A percentile compares a stretch with the other conserved stretches of the same genome.
phyloP scores from a whole-genome alignment of 2,797 vertebrate genomes.

The Hippoglossus hippoglossus region DNA sequence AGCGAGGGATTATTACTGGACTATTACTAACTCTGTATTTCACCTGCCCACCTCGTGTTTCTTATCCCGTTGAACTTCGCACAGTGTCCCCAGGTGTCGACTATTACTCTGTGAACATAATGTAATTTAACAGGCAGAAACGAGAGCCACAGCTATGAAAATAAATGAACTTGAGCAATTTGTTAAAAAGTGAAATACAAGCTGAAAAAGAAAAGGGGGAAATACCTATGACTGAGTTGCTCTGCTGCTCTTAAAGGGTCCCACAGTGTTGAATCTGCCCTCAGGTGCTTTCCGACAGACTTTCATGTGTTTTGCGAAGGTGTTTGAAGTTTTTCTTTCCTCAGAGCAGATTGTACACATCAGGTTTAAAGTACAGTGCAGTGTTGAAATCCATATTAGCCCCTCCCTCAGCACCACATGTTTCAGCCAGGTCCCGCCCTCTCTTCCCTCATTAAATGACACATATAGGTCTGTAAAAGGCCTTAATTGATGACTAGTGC shows the following conservation, averaged over 20 bases:
- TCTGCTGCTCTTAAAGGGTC: conserved; percentile 13
- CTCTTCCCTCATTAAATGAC: conserved; percentile 61
- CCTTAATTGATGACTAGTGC: conserved; percentile 77
- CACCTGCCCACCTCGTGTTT: not conserved
- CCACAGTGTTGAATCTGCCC: conserved; percentile 24
- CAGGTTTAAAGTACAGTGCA: conserved; percentile 16
- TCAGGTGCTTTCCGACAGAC: conserved; percentile 35
- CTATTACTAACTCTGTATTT: too few relatives aligned
- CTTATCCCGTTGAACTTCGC: too few relatives aligned
- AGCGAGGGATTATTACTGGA: too few relatives aligned
- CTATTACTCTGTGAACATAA: not conserved
- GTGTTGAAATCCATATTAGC: conserved; percentile 34
- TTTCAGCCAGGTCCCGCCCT: conserved; percentile 24
- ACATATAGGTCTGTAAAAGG: conserved; percentile 75
- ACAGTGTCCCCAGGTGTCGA: too few relatives aligned
- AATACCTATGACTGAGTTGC: too few relatives aligned
- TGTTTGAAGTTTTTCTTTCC: conserved; percentile 42
- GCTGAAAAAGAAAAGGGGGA: conserved; percentile 1
- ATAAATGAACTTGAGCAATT: conserved; percentile 11
- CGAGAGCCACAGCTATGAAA: not conserved
- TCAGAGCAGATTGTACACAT: conserved; percentile 19
- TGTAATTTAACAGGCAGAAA: not conserved
- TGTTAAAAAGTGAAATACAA: conserved; percentile 13
- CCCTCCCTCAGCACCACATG: conserved; percentile 40
- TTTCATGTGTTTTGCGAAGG: conserved; percentile 35